Evolutionary conservation across 53 echinoderm and acorn worm species (phyloP).

Genomic region (Crossaster papposus): DNA sequence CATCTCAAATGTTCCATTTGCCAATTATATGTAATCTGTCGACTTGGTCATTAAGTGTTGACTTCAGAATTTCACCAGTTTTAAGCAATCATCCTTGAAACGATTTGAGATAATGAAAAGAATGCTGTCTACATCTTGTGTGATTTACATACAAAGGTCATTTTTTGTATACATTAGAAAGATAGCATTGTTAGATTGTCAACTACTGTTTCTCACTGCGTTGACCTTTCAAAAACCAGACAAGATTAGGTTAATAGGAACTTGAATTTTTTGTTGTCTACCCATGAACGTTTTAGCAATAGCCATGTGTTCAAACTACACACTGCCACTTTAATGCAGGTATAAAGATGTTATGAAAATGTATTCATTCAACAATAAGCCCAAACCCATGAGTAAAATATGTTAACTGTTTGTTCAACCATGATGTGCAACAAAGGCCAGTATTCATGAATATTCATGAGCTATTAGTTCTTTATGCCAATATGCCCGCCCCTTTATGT

Average conservation of each 20-base stretch:
- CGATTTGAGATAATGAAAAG: no score
- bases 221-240: not conserved
- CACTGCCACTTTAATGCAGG: not conserved
- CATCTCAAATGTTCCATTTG: no score
- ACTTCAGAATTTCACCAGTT: no score
- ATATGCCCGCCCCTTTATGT: no score
- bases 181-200: not conserved
- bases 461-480: not conserved
- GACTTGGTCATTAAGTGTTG: no score
- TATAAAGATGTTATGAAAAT: not conserved
- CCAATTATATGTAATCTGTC: no score
- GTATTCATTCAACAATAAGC: not conserved
- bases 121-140: no score
- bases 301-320: not conserved
- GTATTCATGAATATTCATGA: not conserved
- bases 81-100: no score
- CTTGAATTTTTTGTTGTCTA: not conserved
- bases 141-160: not conserved
- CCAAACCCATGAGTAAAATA: not conserved
- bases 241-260: not conserved
- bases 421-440: not conserved
- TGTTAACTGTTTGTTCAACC: no score
- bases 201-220: not conserved
- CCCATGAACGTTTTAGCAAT: not conserved
- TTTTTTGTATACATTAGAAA: not conserved